A percentile compares a stretch with the other conserved stretches of the same genome.
Conservation (phyloP, 2,888 invertebrate genomes). For the Bellardia bayeri region DNA sequence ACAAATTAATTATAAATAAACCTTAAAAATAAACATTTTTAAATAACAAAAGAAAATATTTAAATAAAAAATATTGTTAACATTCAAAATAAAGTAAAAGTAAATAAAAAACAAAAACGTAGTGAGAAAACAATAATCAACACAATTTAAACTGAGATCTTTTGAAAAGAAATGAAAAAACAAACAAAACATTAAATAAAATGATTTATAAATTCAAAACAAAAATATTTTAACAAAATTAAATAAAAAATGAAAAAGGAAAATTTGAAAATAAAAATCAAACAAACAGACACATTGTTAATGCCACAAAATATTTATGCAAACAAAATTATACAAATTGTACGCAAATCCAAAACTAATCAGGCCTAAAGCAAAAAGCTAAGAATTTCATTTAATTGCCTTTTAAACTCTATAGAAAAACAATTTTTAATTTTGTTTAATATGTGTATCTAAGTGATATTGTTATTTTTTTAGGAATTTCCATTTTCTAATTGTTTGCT, state of each 20-base stretch:
- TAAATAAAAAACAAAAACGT: slow-evolving; percentile 67
- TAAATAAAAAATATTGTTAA: slow-evolving; percentile 69
- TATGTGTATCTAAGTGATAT: no score
- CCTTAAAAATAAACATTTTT: slow-evolving; percentile 57
- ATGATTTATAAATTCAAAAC: slow-evolving; percentile 17
- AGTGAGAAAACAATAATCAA: slow-evolving; percentile 73
- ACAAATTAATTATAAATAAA: slow-evolving; percentile 68
- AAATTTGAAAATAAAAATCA: neutral
- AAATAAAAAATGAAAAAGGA: neutral
- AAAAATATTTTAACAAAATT: slow-evolving; percentile 60
- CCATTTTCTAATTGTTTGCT: no score
- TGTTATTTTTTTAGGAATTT: neutral
- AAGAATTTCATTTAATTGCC: neutral
- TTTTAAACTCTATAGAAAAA: no score
- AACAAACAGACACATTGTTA: neutral
- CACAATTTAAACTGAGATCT: slow-evolving; percentile 62
- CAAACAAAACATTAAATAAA: slow-evolving; percentile 31
- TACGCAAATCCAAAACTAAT: neutral
- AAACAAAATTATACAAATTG: slow-evolving; percentile 23
- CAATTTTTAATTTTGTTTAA: no score
- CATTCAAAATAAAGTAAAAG: slow-evolving; percentile 57
- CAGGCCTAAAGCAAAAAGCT: slow-evolving; percentile 1
- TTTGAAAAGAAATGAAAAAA: slow-evolving; percentile 63
- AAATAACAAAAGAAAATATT: slow-evolving; percentile 62
- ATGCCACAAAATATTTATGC: slow-evolving; percentile 27